Evolutionary conservation across 2,797 vertebrate species (phyloP), one percentile per base, ranked within the genome.

Genomic region (Mormyrops attenuatus): DNA sequence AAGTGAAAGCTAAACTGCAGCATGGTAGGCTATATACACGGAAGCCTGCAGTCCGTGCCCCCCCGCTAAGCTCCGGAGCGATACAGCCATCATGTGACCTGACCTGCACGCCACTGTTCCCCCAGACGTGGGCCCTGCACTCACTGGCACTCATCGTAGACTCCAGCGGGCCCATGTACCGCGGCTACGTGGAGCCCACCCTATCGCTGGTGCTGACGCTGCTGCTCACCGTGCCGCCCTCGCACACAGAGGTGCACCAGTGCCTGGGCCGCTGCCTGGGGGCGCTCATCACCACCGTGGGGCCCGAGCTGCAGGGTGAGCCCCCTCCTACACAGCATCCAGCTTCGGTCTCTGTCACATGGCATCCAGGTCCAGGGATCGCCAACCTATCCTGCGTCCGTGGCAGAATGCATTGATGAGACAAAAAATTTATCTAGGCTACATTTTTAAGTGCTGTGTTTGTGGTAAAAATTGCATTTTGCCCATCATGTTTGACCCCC

Each of bases 151-250:
- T 99, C 89, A 99, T 99, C 85, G 99, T 99, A 93, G 99, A 99
- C 92, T 99, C 99, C 0, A 99, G 99, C 89, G 99, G 99, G 1
- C 99, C 98, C 1, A 99, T 99, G 99, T 99, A 99, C 93, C 95
- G 99, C 80, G 98, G 98, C 22, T 99, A 99, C 0, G 99, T 99
- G 92, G 99, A 99, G 89, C 98, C 99, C 47, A 99, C 99, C 0
- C 95, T 99, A 0, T 99, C 99, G 53, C 95, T 99, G 15, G 98
- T 99, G 49, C 98, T 99, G 53, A 99, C 99, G 2, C 94, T 99
- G 92, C 97, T 99, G 90, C 94, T 99, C 89, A 99, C 97, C 0
- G 98, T 99, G 86, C 98, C 99, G 0, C 99, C 99, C 0, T 99
- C 99, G 0, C 99, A 99, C 92, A 99, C 97, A 0, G 99, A 99